Conservation (phyloP, 2,888 invertebrate genomes). For the Ethmia dodecea region DNA sequence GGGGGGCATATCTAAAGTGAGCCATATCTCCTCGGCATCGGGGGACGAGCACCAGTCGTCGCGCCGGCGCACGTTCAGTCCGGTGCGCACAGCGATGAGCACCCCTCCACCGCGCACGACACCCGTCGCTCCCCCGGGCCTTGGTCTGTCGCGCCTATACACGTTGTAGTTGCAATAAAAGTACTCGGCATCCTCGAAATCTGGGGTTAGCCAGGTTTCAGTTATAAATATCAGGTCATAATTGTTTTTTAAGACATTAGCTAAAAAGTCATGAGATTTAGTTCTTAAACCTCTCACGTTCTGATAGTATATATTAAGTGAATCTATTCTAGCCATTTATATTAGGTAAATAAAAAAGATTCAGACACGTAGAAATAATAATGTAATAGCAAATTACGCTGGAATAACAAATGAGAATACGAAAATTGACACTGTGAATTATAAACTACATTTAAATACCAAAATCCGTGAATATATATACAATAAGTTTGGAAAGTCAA, state of each 20-base stretch:
- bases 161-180: slow-evolving; percentile 11
- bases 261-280: neutral
- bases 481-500: no score
- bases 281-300: slow-evolving; percentile 1
- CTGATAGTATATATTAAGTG: slow-evolving; percentile 1
- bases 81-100: slow-evolving; percentile 1
- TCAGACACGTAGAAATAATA: no score
- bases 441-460: neutral
- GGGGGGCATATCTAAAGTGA: neutral
- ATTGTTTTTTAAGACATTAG: neutral
- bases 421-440: neutral
- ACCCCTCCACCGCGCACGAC: slow-evolving; percentile 7
- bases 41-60: neutral
- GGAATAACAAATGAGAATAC: no score
- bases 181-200: slow-evolving; percentile 5
- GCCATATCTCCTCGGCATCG: neutral
- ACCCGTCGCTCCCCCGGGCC: neutral
- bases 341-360: no score
- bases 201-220: slow-evolving; percentile 1
- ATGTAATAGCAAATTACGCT: no score
- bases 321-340: no score
- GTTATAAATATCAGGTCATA: slow-evolving; percentile 1
- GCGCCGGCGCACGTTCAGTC: neutral
- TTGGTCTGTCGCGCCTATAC: slow-evolving; percentile 6
- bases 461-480: no score